A percentile compares a stretch with the other conserved stretches of the same genome.
Conservation (phyloP, 2,797 vertebrate genomes). For the Falco columbarius region DNA sequence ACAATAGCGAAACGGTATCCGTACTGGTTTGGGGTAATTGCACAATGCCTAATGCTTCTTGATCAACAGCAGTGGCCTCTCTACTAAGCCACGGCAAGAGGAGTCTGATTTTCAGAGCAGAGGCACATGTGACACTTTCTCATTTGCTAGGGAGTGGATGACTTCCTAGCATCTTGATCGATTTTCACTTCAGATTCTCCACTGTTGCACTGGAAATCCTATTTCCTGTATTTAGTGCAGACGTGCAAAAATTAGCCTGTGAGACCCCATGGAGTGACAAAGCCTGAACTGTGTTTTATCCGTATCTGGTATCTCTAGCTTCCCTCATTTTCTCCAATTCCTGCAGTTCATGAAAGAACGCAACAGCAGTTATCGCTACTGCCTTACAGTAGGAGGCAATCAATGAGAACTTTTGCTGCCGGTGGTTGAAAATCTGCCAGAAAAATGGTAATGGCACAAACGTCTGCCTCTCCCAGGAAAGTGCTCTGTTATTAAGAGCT, state of each 20-base stretch:
- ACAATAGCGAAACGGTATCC: neutral
- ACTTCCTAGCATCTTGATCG: neutral
- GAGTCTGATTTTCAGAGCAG: neutral
- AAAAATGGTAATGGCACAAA: constrained; percentile 1
- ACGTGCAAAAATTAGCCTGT: neutral
- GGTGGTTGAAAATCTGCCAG: constrained; percentile 50
- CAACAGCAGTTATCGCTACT: neutral
- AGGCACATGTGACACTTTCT: neutral
- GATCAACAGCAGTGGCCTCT: neutral
- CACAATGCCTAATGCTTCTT: neutral
- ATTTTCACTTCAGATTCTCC: neutral
- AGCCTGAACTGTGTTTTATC: neutral
- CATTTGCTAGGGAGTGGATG: neutral
- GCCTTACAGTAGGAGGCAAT: constrained; percentile 14
- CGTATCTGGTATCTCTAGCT: neutral
- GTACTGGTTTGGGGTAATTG: neutral
- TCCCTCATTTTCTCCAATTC: neutral
- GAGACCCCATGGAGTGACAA: neutral
- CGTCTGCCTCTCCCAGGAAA: neutral
- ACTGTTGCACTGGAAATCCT: neutral
- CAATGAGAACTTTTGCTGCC: constrained; percentile 43
- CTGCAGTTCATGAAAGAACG: neutral
- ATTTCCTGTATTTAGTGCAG: neutral
- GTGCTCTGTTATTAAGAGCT: constrained; percentile 41
- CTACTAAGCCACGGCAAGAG: rapidly evolving